Conservation (phyloP, 2,113 vertebrate genomes). For the Hippolais icterina region DNA sequence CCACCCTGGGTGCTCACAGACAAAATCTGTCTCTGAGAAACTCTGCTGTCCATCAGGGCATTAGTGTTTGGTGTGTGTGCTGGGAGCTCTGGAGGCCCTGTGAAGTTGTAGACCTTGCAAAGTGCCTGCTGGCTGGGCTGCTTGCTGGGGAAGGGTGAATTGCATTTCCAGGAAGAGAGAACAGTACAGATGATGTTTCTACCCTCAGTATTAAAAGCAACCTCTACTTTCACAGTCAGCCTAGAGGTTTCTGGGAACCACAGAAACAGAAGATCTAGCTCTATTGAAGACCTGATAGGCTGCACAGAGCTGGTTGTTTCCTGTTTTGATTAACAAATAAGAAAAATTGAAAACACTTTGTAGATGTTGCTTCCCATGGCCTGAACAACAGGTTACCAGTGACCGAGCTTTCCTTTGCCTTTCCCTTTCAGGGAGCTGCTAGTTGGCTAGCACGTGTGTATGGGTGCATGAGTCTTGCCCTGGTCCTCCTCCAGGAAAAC, state of each 20-base stretch:
- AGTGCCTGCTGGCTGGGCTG: neutral
- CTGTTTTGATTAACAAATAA: neutral
- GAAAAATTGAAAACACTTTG: neutral
- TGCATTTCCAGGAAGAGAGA: neutral
- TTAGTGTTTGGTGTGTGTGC: neutral
- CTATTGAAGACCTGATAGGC: rapidly evolving
- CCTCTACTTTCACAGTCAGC: neutral
- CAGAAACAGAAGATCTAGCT: neutral
- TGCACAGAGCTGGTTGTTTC: neutral
- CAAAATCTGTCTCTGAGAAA: neutral
- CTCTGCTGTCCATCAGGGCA: neutral
- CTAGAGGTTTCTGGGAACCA: neutral
- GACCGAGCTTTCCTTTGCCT: neutral
- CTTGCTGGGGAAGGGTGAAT: neutral
- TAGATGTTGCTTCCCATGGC: neutral
- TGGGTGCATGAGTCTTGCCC: neutral
- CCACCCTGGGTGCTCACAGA: neutral
- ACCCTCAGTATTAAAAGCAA: neutral
- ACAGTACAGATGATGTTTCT: neutral
- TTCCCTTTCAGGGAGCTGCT: neutral
- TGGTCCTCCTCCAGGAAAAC: neutral
- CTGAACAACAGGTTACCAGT: neutral
- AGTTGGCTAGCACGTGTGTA: neutral
- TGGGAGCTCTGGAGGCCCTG: neutral
- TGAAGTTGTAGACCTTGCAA: neutral